Evolutionary conservation across 1,140 invertebrate species (phyloP).

Genomic region (Akabosia matsudoensis): DNA sequence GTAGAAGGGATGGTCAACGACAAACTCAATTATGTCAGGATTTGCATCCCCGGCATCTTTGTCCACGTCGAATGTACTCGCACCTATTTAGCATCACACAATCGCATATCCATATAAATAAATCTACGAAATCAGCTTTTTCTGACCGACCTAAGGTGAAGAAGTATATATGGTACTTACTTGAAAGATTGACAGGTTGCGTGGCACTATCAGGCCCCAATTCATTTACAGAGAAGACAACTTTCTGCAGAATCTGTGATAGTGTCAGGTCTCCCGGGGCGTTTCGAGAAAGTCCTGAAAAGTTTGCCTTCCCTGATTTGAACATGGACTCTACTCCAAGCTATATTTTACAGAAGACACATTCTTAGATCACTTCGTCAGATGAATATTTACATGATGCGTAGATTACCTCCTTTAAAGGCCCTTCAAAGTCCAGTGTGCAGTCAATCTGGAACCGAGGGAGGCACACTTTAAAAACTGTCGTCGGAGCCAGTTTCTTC

Average conservation of each 20-base stretch:
- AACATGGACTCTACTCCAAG: neutral
- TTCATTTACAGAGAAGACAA: neutral
- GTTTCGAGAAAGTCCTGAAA: neutral
- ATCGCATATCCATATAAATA: too few relatives aligned
- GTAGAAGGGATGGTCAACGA: neutral
- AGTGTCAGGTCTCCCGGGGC: neutral
- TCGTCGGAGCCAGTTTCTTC: neutral
- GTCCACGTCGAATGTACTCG: too few relatives aligned
- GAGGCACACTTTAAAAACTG: neutral
- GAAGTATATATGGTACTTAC: neutral
- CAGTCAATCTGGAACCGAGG: neutral
- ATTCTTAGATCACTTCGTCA: neutral
- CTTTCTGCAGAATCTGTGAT: neutral
- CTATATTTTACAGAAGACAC: neutral
- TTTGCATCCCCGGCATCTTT: neutral
- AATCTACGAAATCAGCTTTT: too few relatives aligned
- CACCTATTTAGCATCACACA: too few relatives aligned
- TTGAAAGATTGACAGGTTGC: neutral
- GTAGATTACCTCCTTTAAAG: slow-evolving; percentile 16
- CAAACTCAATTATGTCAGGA: slow-evolving; percentile 1
- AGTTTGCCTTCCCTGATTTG: neutral
- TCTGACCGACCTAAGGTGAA: neutral
- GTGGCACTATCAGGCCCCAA: neutral
- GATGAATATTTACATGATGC: neutral
- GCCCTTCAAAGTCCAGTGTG: slow-evolving; percentile 8